These are phyloP conservation scores for Sebastes itinus DNA, from an alignment of 2,797 vertebrate species.

Conservation along the genomic window DNA sequence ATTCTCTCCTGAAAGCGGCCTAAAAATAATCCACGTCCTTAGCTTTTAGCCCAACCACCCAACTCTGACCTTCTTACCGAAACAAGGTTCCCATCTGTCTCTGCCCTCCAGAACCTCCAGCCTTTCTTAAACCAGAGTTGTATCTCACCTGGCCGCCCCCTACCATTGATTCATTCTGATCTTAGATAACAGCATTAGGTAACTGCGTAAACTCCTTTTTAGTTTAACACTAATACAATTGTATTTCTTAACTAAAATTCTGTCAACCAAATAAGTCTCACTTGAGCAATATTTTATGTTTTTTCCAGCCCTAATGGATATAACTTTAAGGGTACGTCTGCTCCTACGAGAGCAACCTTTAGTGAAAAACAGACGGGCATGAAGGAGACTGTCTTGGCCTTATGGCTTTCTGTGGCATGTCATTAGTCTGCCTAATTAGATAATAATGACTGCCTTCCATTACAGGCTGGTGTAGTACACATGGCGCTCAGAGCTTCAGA, in stretches of 20 bases:
- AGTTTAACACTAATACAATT: background rate
- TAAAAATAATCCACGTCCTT: background rate
- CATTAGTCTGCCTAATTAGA: slow-evolving; percentile 84
- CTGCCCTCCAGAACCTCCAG: background rate
- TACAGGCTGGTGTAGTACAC: slow-evolving; percentile 70
- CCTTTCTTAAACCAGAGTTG: background rate
- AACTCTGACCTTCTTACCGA: background rate
- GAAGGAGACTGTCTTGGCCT: slow-evolving; percentile 71
- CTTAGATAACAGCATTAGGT: background rate
- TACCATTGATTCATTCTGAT: background rate
- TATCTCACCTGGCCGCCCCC: background rate
- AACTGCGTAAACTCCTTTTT: background rate
- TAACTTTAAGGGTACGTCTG: slow-evolving; percentile 14
- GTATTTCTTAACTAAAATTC: background rate
- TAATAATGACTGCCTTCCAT: slow-evolving; percentile 85
- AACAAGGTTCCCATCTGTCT: background rate
- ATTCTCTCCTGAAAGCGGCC: background rate
- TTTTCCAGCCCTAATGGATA: background rate
- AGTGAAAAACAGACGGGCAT: slow-evolving; percentile 58
- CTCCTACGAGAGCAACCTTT: slow-evolving; percentile 38
- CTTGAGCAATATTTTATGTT: background rate
- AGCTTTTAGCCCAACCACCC: background rate
- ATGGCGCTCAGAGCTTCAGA: slow-evolving; percentile 56
- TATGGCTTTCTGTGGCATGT: slow-evolving; percentile 71
- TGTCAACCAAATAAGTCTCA: background rate